Evolutionary conservation across 2,113 vertebrate genomes (phyloP), one percentile per base, ranked within the genome.

Genomic region (Grus americana): DNA sequence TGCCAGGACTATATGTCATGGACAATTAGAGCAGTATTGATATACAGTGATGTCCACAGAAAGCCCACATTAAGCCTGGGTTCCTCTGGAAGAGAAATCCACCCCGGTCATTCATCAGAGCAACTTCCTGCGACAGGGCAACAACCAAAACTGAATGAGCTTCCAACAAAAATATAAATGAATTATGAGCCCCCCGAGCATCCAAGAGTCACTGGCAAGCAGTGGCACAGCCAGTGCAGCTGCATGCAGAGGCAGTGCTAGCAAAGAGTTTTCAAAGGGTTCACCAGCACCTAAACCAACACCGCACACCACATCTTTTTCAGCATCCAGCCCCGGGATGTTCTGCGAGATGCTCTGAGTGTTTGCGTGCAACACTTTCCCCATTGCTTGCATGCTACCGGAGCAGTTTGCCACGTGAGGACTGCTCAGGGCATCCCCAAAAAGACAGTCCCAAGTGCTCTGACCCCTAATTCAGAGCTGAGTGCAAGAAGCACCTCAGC

Each of bases 1-100:
- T 0, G 97, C 98, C 98, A 98, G 81, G 96, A 65, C 97, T 96
- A 88, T 96, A 97, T 97, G 98, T 98, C 97, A 97, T 34, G 95
- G 97, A 88, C 97, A 95, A 97, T 98, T 95, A 97, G 90, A 97
- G 95, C 73, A 49, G 65, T n/a, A 68, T 96, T 95, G 91, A 97
- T 95, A 94, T 96, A 96, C 93, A 92, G 96, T 54, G 82, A 91
- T 78, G 65, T 76, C 97, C 78, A 68, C 84, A 59, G 68, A 91
- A 95, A 95, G 94, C 93, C 92, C 65, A 73, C 70, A 85, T 93
- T 96, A 96, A 97, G 92, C 95, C 92, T 47, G 86, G 90, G 91
- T 80, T 95, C 78, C 90, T 94, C 90, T 93, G 93, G 93, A 96
- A 97, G 91, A 95, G 93, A 97, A 94, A 96, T 96, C 95, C 75